Evolutionary conservation across 2,888 invertebrate genomes (phyloP).

Genomic region (Tachystola acroxantha): DNA sequence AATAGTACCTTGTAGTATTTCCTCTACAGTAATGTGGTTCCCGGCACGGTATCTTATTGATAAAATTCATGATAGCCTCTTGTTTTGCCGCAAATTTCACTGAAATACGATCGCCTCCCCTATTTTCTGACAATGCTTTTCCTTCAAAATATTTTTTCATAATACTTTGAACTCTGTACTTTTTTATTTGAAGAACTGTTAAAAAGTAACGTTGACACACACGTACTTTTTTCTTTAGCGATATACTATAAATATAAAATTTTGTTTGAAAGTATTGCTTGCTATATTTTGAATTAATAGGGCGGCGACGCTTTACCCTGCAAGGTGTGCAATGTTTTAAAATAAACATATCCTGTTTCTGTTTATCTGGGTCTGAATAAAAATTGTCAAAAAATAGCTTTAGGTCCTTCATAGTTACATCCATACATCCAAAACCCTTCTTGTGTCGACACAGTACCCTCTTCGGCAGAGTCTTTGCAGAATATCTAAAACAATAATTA

Average conservation of each 20-base stretch:
- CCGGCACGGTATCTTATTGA: not conserved
- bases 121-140: conserved; percentile 5
- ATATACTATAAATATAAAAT: conserved; percentile 3
- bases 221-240: conserved; percentile 3
- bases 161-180: conserved; percentile 5
- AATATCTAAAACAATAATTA: conserved; percentile 11
- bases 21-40: conserved; percentile 12
- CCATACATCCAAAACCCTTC: conserved; percentile 10
- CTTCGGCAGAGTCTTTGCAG: conserved; percentile 9
- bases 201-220: conserved; percentile 9
- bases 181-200: conserved; percentile 5
- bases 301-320: not conserved
- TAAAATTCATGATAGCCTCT: not conserved
- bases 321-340: conserved; percentile 10
- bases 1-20: conserved; percentile 5
- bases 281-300: not conserved
- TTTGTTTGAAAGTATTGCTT: conserved; percentile 1
- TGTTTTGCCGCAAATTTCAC: conserved; percentile 6
- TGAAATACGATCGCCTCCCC: conserved; percentile 11
- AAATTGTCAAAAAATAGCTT: conserved; percentile 8
- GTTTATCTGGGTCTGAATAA: conserved; percentile 7
- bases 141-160: conserved; percentile 8
- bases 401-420: conserved; percentile 6
- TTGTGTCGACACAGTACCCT: conserved; percentile 10
- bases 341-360: conserved; percentile 10